phyloP scores from a whole-genome alignment of 2,888 invertebrate species.

The Palloptera scutellata region DNA sequence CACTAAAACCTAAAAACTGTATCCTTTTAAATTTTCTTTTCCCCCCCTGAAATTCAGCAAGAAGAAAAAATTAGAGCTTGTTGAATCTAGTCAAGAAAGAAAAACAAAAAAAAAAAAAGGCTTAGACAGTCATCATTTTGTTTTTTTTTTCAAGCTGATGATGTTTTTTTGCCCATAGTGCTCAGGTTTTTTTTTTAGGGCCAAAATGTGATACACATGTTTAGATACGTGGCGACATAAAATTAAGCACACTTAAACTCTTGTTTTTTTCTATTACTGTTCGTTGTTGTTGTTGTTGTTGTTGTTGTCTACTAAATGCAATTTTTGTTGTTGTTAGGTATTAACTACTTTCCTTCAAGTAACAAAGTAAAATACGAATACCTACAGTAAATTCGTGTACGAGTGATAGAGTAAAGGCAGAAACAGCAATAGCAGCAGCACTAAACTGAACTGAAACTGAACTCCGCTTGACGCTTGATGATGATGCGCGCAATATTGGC shows the following conservation, averaged over 20 bases:
- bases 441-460: slow-evolving; percentile 7
- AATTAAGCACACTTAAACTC: slow-evolving; percentile 48
- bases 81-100: no score
- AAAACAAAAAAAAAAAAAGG: no score
- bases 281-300: slow-evolving; percentile 21
- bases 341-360: slow-evolving; percentile 32
- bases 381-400: slow-evolving; percentile 41
- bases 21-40: no score
- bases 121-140: no score
- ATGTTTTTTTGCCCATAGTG: no score
- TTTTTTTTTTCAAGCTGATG: no score
- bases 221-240: slow-evolving; percentile 58
- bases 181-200: no score
- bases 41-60: no score
- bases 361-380: no score
- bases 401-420: not conserved
- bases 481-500: slow-evolving; percentile 15
- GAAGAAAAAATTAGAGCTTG: no score
- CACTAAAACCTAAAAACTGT: no score
- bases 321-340: slow-evolving; percentile 11
- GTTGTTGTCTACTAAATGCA: slow-evolving; percentile 27
- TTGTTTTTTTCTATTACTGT: slow-evolving; percentile 24
- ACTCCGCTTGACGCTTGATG: not conserved
- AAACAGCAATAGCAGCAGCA: slow-evolving; percentile 28
- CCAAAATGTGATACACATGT: slow-evolving; percentile 56